phyloP scores from a whole-genome alignment of 2,113 vertebrate genomes.

The Clarias batrachus region DNA sequence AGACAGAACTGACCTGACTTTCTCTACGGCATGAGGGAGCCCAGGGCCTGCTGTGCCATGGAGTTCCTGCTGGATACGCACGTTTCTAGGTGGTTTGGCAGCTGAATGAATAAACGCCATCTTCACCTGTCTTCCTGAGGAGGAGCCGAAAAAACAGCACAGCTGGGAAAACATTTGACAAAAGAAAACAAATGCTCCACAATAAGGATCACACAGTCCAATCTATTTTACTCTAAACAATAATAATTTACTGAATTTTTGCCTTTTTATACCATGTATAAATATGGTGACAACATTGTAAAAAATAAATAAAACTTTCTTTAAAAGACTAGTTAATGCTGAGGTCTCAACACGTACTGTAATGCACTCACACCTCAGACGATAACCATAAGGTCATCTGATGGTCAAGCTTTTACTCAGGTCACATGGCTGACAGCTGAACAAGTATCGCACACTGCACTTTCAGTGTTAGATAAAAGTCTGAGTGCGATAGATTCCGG shows the following conservation, averaged over 20 bases:
- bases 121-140: slow-evolving; percentile 81
- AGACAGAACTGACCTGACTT: slow-evolving; percentile 67
- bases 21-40: slow-evolving; percentile 63
- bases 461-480: background rate
- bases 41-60: slow-evolving; percentile 67
- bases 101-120: slow-evolving; percentile 78
- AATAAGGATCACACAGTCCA: background rate
- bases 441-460: background rate
- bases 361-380: background rate
- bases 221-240: background rate
- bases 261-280: background rate
- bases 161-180: slow-evolving; percentile 3
- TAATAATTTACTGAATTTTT: background rate
- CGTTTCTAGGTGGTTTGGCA: slow-evolving; percentile 76
- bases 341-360: background rate
- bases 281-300: background rate
- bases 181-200: background rate
- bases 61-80: slow-evolving; percentile 75
- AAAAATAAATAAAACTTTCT: background rate
- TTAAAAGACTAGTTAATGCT: background rate
- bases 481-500: background rate
- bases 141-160: background rate
- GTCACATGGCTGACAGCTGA: background rate
- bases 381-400: slow-evolving; percentile 10
- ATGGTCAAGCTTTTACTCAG: background rate